A percentile compares a stretch with the other conserved stretches of the same genome.
Evolutionary conservation across 2,113 vertebrate genomes (phyloP).

Genomic region (Mobula birostris): DNA sequence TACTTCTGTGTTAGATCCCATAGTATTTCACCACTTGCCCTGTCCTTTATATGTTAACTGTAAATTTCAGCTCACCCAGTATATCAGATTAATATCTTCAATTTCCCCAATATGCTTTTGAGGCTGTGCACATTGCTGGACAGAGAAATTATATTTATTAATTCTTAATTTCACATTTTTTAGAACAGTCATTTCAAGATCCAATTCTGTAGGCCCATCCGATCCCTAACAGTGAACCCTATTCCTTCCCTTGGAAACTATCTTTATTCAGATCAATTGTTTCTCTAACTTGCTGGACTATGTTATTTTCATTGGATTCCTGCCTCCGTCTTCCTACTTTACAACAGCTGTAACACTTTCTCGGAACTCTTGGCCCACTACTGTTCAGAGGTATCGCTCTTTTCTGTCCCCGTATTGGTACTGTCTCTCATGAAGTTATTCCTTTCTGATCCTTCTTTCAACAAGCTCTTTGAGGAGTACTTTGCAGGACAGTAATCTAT

Average conservation of each 20-base stretch:
- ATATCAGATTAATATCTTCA: not conserved
- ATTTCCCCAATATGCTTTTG: not conserved
- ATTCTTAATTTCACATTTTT: not conserved
- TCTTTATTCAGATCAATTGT: not conserved
- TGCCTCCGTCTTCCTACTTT: not conserved
- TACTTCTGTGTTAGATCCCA: not conserved
- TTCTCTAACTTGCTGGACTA: not conserved
- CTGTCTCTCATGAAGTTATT: not conserved
- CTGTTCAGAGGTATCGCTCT: not conserved
- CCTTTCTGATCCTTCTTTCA: no score
- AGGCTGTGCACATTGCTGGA: not conserved
- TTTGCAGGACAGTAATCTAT: no score
- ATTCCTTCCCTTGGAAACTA: not conserved
- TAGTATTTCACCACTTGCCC: not conserved
- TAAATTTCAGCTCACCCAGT: not conserved
- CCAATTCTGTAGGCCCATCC: not conserved
- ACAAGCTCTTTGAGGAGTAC: no score
- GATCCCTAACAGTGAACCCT: not conserved
- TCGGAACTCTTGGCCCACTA: not conserved
- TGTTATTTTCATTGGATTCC: not conserved
- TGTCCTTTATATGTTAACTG: not conserved
- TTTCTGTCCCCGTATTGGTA: not conserved
- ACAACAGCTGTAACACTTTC: not conserved
- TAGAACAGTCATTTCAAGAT: not conserved
- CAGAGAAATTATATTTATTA: not conserved